Conservation (phyloP, 2,888 invertebrate species). For the Acronicta leporina region DNA sequence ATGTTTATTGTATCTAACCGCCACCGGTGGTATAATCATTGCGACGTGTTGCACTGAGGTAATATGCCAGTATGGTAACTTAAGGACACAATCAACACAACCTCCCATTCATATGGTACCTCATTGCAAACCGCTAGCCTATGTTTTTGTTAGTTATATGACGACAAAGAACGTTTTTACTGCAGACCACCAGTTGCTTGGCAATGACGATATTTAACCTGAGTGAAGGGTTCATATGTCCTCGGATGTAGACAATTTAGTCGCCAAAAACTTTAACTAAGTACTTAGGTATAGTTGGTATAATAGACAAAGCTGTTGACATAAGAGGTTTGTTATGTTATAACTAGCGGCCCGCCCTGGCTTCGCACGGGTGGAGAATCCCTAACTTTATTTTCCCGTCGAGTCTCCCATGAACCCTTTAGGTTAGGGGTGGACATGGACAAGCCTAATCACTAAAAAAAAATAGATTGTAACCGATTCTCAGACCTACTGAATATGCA, state of each 20-base stretch:
- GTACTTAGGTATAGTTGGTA: too few species aligned
- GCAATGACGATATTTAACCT: conserved; percentile 44
- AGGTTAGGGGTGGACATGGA: too few species aligned
- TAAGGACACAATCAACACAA: conserved; percentile 26
- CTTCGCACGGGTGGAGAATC: too few species aligned
- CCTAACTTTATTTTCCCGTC: too few species aligned
- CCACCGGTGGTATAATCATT: conserved; percentile 2
- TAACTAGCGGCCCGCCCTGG: too few species aligned
- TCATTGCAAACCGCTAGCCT: conserved; percentile 14
- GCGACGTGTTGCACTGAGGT: not conserved
- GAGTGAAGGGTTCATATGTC: conserved; percentile 58
- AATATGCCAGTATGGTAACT: conserved; percentile 9
- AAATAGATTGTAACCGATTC: too few species aligned
- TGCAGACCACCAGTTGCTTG: conserved; percentile 31
- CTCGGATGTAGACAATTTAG: conserved; percentile 47
- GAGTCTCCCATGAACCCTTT: too few species aligned
- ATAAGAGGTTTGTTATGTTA: too few species aligned
- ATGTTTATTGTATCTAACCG: conserved; percentile 7
- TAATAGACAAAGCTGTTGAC: too few species aligned
- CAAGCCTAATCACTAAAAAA: too few species aligned
- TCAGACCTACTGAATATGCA: too few species aligned
- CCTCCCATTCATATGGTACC: conserved; percentile 24
- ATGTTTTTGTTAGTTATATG: conserved; percentile 33
- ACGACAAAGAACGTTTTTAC: conserved; percentile 26
- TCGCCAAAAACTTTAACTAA: conserved; percentile 11